Evolutionary conservation across 2,888 invertebrate species (phyloP).

Genomic region (Netelia melanura): DNA sequence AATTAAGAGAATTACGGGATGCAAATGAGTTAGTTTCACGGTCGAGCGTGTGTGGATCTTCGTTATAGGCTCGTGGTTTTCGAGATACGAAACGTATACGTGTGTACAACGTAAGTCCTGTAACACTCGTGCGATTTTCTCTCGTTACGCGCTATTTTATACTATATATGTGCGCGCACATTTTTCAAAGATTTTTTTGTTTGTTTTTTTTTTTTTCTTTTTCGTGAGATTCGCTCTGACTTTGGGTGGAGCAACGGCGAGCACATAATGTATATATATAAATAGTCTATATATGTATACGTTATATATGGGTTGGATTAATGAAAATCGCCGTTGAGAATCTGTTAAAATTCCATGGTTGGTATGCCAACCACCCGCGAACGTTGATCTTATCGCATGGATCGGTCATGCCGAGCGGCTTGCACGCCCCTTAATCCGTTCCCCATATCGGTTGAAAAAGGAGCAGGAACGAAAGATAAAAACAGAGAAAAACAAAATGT

Average conservation of each 20-base stretch:
- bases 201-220: neutral
- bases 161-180: neutral
- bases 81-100: neutral
- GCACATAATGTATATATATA: neutral
- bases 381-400: conserved; percentile 55
- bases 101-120: neutral
- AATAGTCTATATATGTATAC: neutral
- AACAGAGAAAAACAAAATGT: neutral
- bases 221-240: neutral
- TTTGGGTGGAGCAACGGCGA: neutral
- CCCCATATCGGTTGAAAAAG: conserved; percentile 24
- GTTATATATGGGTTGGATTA: conserved; percentile 13
- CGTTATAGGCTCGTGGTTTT: neutral
- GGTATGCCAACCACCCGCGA: conserved; percentile 39
- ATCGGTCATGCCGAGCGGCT: conserved; percentile 25
- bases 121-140: neutral
- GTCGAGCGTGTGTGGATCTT: conserved; percentile 15
- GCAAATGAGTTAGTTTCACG: conserved; percentile 65
- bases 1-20: conserved; percentile 70
- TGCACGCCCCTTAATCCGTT: conserved; percentile 26
- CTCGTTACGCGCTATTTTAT: neutral
- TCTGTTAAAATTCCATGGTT: conserved; percentile 43
- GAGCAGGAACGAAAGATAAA: conserved; percentile 11
- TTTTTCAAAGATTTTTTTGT: neutral
- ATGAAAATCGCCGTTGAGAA: conserved; percentile 35